phyloP scores from a whole-genome alignment of 2,888 invertebrate species.

The Balanococcus diminutus region DNA sequence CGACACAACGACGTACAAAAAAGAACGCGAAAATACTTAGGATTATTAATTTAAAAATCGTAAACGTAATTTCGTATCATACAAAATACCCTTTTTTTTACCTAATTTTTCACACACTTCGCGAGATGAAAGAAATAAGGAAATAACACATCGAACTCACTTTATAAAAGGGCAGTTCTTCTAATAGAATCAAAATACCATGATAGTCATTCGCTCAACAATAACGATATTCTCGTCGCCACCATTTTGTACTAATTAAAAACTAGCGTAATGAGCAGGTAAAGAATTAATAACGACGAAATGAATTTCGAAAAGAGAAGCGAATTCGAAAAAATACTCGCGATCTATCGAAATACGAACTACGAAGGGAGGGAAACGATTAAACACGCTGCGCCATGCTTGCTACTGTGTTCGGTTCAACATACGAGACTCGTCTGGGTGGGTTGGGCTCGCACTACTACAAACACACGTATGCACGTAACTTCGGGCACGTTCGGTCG shows the following conservation, averaged over 20 bases:
- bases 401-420: not conserved
- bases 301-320: not conserved
- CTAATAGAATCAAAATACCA: not conserved
- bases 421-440: no score
- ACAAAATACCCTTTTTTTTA: not conserved
- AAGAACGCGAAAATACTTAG: not conserved
- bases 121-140: not conserved
- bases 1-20: not conserved
- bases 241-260: not conserved
- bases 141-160: not conserved
- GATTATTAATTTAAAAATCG: not conserved
- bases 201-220: constrained; percentile 1
- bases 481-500: not conserved
- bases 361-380: no score
- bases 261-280: not conserved
- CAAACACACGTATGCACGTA: not conserved
- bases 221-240: not conserved
- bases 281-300: not conserved
- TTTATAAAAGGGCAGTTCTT: not conserved
- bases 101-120: not conserved
- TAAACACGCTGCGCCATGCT: not conserved
- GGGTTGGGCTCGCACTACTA: no score
- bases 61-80: not conserved
- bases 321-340: not conserved
- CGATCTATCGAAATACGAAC: not conserved